phyloP scores from a whole-genome alignment of 2,888 invertebrate genomes.

The Orgyia antiqua region DNA sequence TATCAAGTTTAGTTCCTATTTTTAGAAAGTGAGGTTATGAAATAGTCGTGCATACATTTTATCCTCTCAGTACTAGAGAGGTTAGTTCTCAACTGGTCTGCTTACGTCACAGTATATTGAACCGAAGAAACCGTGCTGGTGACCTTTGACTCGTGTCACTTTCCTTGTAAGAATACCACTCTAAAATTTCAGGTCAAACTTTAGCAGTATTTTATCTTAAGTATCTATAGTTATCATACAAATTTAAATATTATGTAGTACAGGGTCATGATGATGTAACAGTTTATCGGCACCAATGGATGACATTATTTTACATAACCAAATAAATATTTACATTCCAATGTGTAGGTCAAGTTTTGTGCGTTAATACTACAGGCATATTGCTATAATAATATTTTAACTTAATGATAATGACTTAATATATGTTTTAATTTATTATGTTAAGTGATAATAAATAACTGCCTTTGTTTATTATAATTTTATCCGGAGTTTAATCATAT shows the following conservation, averaged over 20 bases:
- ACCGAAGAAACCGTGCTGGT: constrained; percentile 39
- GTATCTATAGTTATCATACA: constrained; percentile 21
- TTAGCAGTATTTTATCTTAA: constrained; percentile 21
- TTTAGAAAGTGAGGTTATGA: constrained; percentile 31
- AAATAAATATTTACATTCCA: constrained; percentile 24
- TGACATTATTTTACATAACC: constrained; percentile 37
- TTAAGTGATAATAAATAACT: too few relatives aligned
- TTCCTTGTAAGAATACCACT: constrained; percentile 38
- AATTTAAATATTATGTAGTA: constrained; percentile 29
- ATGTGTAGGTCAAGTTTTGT: constrained; percentile 32
- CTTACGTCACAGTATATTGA: constrained; percentile 59
- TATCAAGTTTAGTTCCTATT: too few relatives aligned
- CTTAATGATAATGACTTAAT: too few relatives aligned
- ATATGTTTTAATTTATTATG: too few relatives aligned
- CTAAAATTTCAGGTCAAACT: constrained; percentile 45
- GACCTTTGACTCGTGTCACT: constrained; percentile 56
- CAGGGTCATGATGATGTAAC: constrained; percentile 44
- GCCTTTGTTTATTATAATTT: too few relatives aligned
- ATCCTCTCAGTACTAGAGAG: constrained; percentile 25
- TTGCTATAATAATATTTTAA: too few relatives aligned
- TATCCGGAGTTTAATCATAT: too few relatives aligned
- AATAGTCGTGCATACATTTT: constrained; percentile 32
- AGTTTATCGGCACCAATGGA: constrained; percentile 28
- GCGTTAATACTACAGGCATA: constrained; percentile 5
- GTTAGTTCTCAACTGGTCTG: constrained; percentile 36